Evolutionary conservation across 2,888 invertebrate genomes (phyloP).

Genomic region (Hydrotaea diabolus): DNA sequence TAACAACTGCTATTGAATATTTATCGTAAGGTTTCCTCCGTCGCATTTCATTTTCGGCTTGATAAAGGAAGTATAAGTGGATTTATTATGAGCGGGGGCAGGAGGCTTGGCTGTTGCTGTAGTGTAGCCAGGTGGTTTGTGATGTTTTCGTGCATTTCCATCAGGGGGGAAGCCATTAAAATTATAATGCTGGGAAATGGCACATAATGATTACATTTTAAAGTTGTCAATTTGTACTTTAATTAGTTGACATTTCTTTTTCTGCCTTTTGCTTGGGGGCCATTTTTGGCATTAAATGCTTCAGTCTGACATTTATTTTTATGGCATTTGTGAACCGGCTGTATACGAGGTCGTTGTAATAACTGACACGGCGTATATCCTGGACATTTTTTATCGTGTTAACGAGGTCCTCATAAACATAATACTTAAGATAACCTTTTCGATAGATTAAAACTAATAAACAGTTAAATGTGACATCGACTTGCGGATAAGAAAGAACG

Average conservation of each 20-base stretch:
- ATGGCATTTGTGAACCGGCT: neutral
- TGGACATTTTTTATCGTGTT: neutral
- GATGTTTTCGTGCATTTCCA: too few species aligned
- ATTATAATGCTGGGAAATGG: neutral
- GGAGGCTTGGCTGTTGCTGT: too few species aligned
- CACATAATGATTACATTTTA: constrained; percentile 21
- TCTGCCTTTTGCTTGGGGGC: neutral
- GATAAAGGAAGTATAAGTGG: constrained; percentile 35
- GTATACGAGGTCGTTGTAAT: neutral
- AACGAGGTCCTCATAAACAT: neutral
- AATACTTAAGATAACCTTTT: neutral
- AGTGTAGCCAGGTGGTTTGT: too few species aligned
- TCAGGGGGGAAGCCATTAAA: constrained; percentile 2
- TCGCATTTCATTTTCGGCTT: neutral
- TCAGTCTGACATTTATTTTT: constrained; percentile 7
- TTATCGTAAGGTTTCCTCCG: constrained; percentile 17
- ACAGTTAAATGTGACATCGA: too few species aligned
- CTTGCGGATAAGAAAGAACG: too few species aligned
- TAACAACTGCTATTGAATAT: constrained; percentile 30
- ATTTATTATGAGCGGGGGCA: constrained; percentile 8
- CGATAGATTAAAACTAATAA: neutral
- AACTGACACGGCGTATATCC: neutral
- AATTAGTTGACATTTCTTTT: constrained; percentile 4
- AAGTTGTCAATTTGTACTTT: constrained; percentile 7
- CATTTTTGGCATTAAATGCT: neutral